Evolutionary conservation across 1,140 invertebrate species (phyloP), one percentile per base, ranked within the genome.

Genomic region (Eriocheir sinensis): DNA sequence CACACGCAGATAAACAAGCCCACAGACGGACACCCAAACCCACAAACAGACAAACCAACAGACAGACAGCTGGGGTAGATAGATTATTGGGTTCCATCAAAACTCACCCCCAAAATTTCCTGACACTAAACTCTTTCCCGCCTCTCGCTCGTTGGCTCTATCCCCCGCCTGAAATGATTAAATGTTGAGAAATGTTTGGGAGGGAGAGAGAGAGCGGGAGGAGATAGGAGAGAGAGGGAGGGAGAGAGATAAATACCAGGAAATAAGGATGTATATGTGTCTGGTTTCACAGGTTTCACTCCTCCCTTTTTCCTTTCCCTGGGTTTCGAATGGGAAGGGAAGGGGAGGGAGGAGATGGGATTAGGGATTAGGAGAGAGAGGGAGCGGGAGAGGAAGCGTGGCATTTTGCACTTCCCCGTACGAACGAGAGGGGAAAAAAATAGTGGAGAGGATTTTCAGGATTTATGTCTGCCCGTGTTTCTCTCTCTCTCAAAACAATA

Each of bases 401-500:
- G 60, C n/a, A 72, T 72, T 72, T 72, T 72, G 60, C 60, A 72
- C 60, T 72, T n/a, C 60, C n/a, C 60, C 21, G 27, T n/a, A 72
- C 60, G 21, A n/a, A 53, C 48, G 60, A 21, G 27, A n/a, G n/a
- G n/a, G n/a, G n/a, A n/a, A n/a, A n/a, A 72, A 72, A 72, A 72
- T n/a, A n/a, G 60, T 72, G 27, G 60, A n/a, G 60, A 72, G 60
- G 60, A 72, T 72, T 72, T 72, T 72, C 60, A n/a, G 60, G 60
- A 72, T 72, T 72, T 72, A 12, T 72, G 9, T 72, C 60, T 27
- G 12, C 21, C 60, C 6, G 12, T 72, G 21, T 72, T n/a, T 72
- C 60, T 72, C 60, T 72, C 60, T 72, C 60, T 72, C 60, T 72
- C 60, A 72, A 72, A 21, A 72, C 27, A 0, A 0, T 21, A 8